These are phyloP conservation scores for Myripristis murdjan DNA, from an alignment of 2,797 vertebrate genomes.

Conservation along the genomic window DNA sequence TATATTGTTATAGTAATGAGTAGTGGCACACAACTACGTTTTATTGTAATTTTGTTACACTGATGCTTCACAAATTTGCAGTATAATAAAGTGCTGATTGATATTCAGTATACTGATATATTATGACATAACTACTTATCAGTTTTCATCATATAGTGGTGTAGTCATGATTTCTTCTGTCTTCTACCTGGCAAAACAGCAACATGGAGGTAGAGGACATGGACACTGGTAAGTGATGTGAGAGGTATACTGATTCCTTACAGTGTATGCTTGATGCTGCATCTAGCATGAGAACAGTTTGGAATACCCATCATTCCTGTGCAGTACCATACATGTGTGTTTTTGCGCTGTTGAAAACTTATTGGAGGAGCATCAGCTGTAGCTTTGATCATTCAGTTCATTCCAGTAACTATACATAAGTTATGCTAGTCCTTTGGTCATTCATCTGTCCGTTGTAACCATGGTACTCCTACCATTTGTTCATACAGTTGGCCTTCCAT, in stretches of 20 bases:
- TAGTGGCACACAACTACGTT: no score
- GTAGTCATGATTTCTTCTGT: constrained; percentile 50
- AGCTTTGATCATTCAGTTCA: no score
- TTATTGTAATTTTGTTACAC: no score
- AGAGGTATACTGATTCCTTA: constrained; percentile 7
- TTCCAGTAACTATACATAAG: no score
- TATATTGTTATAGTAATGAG: no score
- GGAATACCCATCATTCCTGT: not conserved
- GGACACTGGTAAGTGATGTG: constrained; percentile 80
- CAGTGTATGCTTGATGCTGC: not conserved
- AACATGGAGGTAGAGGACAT: constrained; percentile 84
- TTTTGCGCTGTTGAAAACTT: not conserved
- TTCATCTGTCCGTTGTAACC: not conserved
- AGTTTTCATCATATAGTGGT: not conserved
- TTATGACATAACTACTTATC: not conserved
- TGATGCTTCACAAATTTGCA: no score
- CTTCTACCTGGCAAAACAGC: constrained; percentile 77
- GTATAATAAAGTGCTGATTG: no score
- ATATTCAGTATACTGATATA: no score
- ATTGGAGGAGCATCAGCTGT: not conserved
- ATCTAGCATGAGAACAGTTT: constrained; percentile 21
- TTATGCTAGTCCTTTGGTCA: not conserved
- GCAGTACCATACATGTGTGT: not conserved
- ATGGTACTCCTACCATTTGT: not conserved
- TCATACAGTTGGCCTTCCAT: not conserved